These are phyloP conservation scores for Caenorhabditis imperialis DNA, from an alignment of 2,888 invertebrate genomes.

Conservation along the genomic window DNA sequence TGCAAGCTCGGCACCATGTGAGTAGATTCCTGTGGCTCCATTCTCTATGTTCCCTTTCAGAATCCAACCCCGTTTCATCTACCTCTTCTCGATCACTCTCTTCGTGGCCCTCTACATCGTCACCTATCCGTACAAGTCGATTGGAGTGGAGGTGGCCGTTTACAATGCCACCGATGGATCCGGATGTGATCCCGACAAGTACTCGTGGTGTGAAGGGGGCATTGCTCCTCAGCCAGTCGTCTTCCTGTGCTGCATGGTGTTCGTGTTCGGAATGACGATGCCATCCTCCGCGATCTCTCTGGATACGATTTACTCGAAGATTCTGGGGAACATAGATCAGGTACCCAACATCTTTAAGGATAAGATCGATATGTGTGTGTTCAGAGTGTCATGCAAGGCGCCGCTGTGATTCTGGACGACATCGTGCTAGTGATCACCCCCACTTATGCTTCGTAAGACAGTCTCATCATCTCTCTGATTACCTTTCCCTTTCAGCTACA, in stretches of 20 bases:
- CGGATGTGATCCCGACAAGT: conserved; percentile 54
- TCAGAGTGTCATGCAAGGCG: conserved; percentile 59
- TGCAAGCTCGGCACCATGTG: conserved; percentile 50
- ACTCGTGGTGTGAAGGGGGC: conserved; percentile 50
- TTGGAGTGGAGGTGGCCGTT: conserved; percentile 52
- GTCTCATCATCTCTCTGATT: background rate
- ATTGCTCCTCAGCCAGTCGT: conserved; percentile 45
- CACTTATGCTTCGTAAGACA: conserved; percentile 55
- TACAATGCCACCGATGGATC: conserved; percentile 42
- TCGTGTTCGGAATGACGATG: conserved; percentile 52
- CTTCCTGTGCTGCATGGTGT: conserved; percentile 62
- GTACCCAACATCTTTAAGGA: conserved; percentile 26
- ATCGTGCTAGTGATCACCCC: conserved; percentile 50
- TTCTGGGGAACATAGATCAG: conserved; percentile 57
- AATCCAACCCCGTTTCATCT: conserved; percentile 32
- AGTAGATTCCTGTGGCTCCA: background rate
- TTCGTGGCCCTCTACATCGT: conserved; percentile 61
- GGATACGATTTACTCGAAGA: conserved; percentile 57
- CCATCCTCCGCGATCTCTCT: conserved; percentile 44
- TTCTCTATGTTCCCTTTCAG: conserved; percentile 15
- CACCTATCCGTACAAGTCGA: conserved; percentile 68
- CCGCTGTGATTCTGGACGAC: conserved; percentile 50
- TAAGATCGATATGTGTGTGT: background rate
- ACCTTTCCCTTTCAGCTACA: conserved; percentile 31
- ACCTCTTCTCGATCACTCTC: conserved; percentile 44